Evolutionary conservation across 2,888 invertebrate species (phyloP).

Genomic region (Ellobium chinense): DNA sequence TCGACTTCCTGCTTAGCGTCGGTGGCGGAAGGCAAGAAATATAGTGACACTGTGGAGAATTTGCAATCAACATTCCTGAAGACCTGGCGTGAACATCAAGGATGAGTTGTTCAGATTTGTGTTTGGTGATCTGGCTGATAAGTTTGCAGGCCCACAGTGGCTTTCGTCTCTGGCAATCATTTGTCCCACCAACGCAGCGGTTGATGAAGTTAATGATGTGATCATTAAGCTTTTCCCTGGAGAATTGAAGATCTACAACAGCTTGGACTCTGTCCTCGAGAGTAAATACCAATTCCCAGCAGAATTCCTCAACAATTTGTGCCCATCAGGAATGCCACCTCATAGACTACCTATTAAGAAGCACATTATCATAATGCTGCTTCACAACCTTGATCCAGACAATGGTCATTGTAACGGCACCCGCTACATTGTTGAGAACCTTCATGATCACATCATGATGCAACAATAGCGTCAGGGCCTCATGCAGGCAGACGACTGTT

Average conservation of each 20-base stretch:
- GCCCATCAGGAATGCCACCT: constrained; percentile 5
- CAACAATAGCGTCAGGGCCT: not conserved
- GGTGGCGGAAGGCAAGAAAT: not conserved
- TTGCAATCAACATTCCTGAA: not conserved
- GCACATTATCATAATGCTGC: not conserved
- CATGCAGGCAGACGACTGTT: not conserved
- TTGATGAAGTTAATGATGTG: not conserved
- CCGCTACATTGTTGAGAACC: not conserved
- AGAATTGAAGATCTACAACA: not conserved
- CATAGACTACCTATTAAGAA: not conserved
- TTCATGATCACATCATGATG: constrained; percentile 13
- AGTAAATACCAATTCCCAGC: not conserved
- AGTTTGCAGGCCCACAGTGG: not conserved
- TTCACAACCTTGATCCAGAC: not conserved
- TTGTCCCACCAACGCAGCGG: not conserved
- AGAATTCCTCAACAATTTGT: not conserved
- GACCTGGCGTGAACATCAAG: not conserved
- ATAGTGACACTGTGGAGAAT: not conserved
- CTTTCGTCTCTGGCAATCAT: not conserved
- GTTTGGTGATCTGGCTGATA: not conserved
- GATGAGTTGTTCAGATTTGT: not conserved
- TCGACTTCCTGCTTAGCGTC: not conserved
- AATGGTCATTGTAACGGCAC: constrained; percentile 7
- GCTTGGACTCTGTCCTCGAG: not conserved
- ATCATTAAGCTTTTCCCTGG: not conserved